Evolutionary conservation across 64 coral and sea anemone genomes (phyloP), one percentile per base, ranked within the genome.

Genomic region (Catalaphyllia jardinei): DNA sequence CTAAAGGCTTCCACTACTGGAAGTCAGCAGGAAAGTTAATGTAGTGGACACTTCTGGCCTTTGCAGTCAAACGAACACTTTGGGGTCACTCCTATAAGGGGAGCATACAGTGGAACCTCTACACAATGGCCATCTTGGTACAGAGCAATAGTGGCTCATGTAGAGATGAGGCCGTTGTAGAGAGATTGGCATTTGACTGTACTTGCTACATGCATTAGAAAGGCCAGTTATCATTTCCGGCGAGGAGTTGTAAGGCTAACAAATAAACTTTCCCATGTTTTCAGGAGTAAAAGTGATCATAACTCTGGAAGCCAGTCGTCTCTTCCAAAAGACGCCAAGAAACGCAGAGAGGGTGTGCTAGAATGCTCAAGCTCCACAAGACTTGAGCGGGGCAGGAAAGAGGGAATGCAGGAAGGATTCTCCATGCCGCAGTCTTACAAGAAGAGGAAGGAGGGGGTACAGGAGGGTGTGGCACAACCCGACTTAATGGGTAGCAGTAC

Each of bases 391-490:
- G 89, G 75, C 25, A 82, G 91, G 18, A 96, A 96, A 30, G 94
- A 96, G 8, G 94, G 91, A 8, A 76, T 96, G 88, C 94, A 96
- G 63, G 94, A 96, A 69, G 94, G 94, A n/a, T 62, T 96, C 18
- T 92, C 94, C 0, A 87, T 96, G 94, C 94, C 94, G 1, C 61
- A 87, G 29, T 93, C 88, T 1, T 78, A 90, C 28, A 96, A 91
- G 77, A 96, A 93, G 64, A 72, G 95, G 39, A 96, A 93, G 64
- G 95, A 96, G 8, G 88, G 72, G 24, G 88, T 96, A 0, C 88
- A 90, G 31, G 95, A 96, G 42, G 79, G 80, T 22, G 74, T 75
- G 1, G 63, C 79, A 59, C 86, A 92, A 17, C 29, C 86, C 4
- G 95, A 96, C 65, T 35, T 77, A 10, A 91, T 78, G 83, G 95